Evolutionary conservation across 2,888 invertebrate species (phyloP), one percentile per base, ranked within the genome.

Genomic region (Ormyrus nitidulus): DNA sequence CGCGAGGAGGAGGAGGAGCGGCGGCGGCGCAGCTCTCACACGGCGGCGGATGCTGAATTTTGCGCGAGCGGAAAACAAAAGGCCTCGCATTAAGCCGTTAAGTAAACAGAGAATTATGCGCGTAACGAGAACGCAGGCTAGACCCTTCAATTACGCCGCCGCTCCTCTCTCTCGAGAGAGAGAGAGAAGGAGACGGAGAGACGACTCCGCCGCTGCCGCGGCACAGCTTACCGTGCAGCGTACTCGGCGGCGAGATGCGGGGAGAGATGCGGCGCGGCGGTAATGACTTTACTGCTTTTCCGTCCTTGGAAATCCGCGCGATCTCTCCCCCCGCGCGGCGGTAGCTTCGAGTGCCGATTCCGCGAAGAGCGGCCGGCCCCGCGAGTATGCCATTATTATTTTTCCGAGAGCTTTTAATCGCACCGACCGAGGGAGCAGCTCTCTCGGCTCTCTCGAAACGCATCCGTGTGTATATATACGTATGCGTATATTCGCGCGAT

Each of bases 211-310:
- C 19, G 19, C 19, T 2, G 19, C 19, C 1, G 19, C 19, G 0
- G 13, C 13, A 13, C 13, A 19, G 19, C 19, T 19, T 2, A 19
- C 19, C 19, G 19, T 2, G 19, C 19, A 19, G 19, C 19, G 19
- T 13, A 13, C 19, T 19, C 19, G 19, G 19, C 19, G 19, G 19
- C 19, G 19, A 19, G 19, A 19, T 19, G 13, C 19, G 19, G 19
- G 19, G 19, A 19, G 19, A 19, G 19, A 19, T 19, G 56, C 61
- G 62, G 62, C 77, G 64, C 62, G 19, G 79, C 64, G 78, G 72
- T 72, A 72, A 68, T 73, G 72, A 72, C 72, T 72, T 65, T 78
- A 79, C 79, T 76, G 70, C 76, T 69, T 69, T 76, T 69, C 76
- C 69, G 69, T 69, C 69, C 76, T 76, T 76, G 76, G 69, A 34